Base-by-base conservation (phyloP, 2,888 invertebrate genomes). In the Peribatodes rhomboidaria region DNA sequence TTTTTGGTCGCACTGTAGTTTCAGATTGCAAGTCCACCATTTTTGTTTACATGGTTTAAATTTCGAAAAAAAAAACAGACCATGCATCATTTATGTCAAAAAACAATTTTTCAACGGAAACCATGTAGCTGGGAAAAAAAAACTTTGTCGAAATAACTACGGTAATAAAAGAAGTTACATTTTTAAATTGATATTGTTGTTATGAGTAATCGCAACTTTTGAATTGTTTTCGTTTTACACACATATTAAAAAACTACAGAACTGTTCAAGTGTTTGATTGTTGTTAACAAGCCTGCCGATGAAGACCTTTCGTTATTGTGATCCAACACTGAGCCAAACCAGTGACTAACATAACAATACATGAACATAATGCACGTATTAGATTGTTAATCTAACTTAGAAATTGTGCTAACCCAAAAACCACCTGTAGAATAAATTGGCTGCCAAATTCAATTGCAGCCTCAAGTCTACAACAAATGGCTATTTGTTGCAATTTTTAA, bases 231-330 rank as follows among this genome's bases (percentile, higher is more conserved):
- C 18, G 41, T 42, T 42, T 42, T 1, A 42, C 2, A 31, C 16
- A 31, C 2, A 13, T n/a, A 27, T 27, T 27, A 14, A 33, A 35
- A 49, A 52, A 22, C 50, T 54, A 47, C 31, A 31, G n/a, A 31
- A 49, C 53, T 37, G n/a, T 50, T 14, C 18, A 16, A 13, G 27
- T 49, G 27, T 75, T 77, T 53, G 8, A 41, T 49, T 46, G 80
- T 79, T 80, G 79, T 67, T 74, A 72, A 72, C 14, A 73, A 74
- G 66, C 89, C 86, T 87, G 83, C 81, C 85, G 91, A 89, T 89
- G 85, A 91, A 92, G 91, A 89, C 87, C 92, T 90, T 86, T 82
- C 87, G 92, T 92, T 92, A 92, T 74, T 78, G 72, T 77, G 78
- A 77, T 84, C 89, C 90, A 90, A 92, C 92, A 92, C 90, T 86